phyloP scores from a whole-genome alignment of 2,888 invertebrate genomes.

The Carabus problematicus region DNA sequence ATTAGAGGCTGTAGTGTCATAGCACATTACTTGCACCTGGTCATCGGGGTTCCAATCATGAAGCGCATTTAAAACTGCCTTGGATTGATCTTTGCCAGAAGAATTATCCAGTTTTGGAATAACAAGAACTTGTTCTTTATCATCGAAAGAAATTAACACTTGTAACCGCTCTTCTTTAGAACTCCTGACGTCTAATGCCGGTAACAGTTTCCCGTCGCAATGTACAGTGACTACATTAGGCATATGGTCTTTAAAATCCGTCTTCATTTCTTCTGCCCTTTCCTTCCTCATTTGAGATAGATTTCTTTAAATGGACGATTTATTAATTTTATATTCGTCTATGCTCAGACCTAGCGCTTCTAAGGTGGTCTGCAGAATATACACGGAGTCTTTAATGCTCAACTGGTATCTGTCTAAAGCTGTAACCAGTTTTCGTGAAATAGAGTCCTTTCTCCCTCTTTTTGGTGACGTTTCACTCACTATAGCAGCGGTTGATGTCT shows the following conservation, averaged over 20 bases:
- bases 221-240: slow-evolving; percentile 46
- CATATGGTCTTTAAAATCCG: slow-evolving; percentile 41
- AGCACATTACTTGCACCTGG: slow-evolving; percentile 47
- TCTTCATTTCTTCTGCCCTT: slow-evolving; percentile 42
- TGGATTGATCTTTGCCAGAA: slow-evolving; percentile 45
- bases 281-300: slow-evolving; percentile 43
- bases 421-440: no score
- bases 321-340: slow-evolving; percentile 42
- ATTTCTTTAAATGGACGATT: slow-evolving; percentile 44
- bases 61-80: slow-evolving; percentile 37
- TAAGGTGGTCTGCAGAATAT: slow-evolving; percentile 43
- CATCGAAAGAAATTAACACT: slow-evolving; percentile 46
- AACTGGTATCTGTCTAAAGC: slow-evolving; percentile 45
- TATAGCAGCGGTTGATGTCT: no score
- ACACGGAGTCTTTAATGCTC: slow-evolving; percentile 44
- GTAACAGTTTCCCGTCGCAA: slow-evolving; percentile 49
- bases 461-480: no score
- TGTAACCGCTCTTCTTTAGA: slow-evolving; percentile 47
- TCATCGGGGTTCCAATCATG: slow-evolving; percentile 46
- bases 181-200: slow-evolving; percentile 43
- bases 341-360: slow-evolving; percentile 43
- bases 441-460: no score
- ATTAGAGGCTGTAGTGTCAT: slow-evolving; percentile 50
- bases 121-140: slow-evolving; percentile 47
- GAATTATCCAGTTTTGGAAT: slow-evolving; percentile 44